Percentiles rank a stretch among this genome's conserved stretches.
Evolutionary conservation across 2,797 vertebrate species (phyloP).

Genomic region (Sarcoramphus papa): DNA sequence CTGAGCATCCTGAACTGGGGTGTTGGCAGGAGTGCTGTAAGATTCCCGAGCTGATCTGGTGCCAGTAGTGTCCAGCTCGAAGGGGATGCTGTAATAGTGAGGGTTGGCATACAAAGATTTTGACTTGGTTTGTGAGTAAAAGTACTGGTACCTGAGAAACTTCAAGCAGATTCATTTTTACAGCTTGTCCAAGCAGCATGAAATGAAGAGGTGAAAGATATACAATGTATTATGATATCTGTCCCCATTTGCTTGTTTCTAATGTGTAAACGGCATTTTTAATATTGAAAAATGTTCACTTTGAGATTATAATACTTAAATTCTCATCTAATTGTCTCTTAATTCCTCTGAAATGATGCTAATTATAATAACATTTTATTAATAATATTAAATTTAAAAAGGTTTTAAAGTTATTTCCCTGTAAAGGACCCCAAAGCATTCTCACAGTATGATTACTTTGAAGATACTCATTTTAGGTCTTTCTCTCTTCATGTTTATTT

Average conservation of each 20-base stretch:
- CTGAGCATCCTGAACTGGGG: background rate
- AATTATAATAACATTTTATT: background rate
- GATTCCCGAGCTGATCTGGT: background rate
- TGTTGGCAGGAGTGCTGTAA: background rate
- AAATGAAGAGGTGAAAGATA: background rate
- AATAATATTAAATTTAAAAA: background rate
- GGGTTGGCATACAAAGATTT: background rate
- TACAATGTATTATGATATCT: fast-evolving
- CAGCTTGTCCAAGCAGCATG: background rate
- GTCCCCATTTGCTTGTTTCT: background rate
- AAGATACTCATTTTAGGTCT: background rate
- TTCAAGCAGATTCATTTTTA: background rate
- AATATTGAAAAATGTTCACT: background rate
- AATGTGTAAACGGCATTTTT: background rate
- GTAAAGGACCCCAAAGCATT: background rate
- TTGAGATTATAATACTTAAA: background rate
- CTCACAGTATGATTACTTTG: background rate
- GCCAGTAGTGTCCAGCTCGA: background rate
- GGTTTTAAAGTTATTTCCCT: background rate
- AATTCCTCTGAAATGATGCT: background rate
- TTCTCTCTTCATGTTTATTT: background rate
- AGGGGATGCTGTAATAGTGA: background rate
- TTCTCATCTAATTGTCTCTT: background rate
- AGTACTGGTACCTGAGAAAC: background rate
- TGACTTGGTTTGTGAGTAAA: background rate